Evolutionary conservation across 2,888 invertebrate species (phyloP), one percentile per base, ranked within the genome.

Genomic region (Andrena camellia): DNA sequence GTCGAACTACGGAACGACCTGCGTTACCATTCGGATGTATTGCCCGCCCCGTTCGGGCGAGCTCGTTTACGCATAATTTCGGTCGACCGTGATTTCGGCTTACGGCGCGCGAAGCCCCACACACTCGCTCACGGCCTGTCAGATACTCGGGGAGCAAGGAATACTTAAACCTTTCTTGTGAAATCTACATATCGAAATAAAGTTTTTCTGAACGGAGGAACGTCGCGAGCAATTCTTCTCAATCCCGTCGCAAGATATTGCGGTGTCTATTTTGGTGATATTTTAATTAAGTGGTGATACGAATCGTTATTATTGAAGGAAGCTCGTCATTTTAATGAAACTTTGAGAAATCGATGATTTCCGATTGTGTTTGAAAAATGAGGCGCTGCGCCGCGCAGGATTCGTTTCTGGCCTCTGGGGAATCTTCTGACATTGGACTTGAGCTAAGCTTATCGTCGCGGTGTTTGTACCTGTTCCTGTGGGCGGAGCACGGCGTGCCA

Each of bases 401-500:
- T 86, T 76, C 82, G 78, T 69, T 82, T 62, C 78, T 59, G 69
- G 78, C 74, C 78, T 80, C 80, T 68, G 72, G 80, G 74, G 84
- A 83, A 79, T 86, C 82, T 77, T 87, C 79, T 81, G 87, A 88
- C 79, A 88, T 83, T 78, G 86, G 84, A 78, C 84, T 86, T 82
- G 78, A 82, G 82, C 72, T 78, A 83, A 77, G 78, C 86, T 81
- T 87, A 78, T 81, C 76, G 84, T 84, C 83, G 80, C 86, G 60
- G 80, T 88, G 84, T 74, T 87, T 81, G 80, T 88, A 88, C 88
- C 88, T 88, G 89, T 83, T 81, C 82, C 87, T 88, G 92, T 93
- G 92, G 93, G 93, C 93, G 92, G 92, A 91, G 91, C 93, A 89
- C 91, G 89, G 88, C 89, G 89, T 92, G 92, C 93, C 93, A 93